These are phyloP conservation scores for Drosophila kanapiae DNA, from an alignment of 1,140 invertebrate genomes.

Conservation along the genomic window DNA sequence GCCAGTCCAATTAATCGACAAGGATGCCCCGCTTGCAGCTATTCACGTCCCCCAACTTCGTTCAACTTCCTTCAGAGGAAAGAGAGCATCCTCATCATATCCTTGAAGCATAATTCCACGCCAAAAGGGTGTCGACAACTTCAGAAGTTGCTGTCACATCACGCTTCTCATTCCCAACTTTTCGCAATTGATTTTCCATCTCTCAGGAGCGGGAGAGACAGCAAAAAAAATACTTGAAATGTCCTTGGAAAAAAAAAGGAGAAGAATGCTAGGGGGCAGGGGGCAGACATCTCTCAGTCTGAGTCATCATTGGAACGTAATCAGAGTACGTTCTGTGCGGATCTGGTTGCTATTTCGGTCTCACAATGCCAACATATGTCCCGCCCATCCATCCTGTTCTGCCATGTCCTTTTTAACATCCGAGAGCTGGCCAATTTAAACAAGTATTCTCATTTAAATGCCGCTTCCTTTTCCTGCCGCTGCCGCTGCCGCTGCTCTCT, in stretches of 20 bases:
- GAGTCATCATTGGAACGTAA: constrained; percentile 46
- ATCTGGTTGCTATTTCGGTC: constrained; percentile 34
- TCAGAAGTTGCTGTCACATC: constrained; percentile 48
- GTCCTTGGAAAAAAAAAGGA: constrained; percentile 23
- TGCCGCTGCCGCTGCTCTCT: constrained; percentile 26
- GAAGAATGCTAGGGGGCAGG: background rate
- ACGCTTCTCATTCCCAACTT: constrained; percentile 39
- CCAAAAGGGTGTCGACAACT: constrained; percentile 40
- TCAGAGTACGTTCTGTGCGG: constrained; percentile 16
- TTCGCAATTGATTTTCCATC: constrained; percentile 43
- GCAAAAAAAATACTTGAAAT: constrained; percentile 30
- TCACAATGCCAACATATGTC: constrained; percentile 31
- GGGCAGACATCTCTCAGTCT: constrained; percentile 14
- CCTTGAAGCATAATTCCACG: constrained; percentile 44
- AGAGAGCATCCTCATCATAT: constrained; percentile 28
- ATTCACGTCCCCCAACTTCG: background rate
- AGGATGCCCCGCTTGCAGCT: constrained; percentile 19
- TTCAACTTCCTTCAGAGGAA: background rate
- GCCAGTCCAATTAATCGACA: constrained; percentile 70
- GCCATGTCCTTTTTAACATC: constrained; percentile 28
- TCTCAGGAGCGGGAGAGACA: background rate
- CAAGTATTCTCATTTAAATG: constrained; percentile 46
- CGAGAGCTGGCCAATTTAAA: constrained; percentile 49
- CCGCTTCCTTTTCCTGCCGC: constrained; percentile 27
- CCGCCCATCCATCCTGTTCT: constrained; percentile 1